phyloP scores from a whole-genome alignment of 1,140 invertebrate genomes.

The Penaeus chinensis region DNA sequence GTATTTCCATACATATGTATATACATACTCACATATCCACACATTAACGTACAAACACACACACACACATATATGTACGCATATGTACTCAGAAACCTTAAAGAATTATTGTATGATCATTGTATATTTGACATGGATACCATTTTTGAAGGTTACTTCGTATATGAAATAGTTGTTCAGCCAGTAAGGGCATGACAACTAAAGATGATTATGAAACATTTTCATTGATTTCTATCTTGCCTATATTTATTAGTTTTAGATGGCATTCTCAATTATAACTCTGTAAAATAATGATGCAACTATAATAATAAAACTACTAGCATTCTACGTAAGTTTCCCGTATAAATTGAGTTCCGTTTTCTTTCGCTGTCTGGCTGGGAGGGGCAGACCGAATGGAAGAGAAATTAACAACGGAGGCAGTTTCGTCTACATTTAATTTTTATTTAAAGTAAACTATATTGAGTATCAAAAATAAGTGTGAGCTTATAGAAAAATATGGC shows the following conservation, averaged over 20 bases:
- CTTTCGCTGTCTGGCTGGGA: slow-evolving; percentile 37
- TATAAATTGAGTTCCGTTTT: slow-evolving; percentile 19
- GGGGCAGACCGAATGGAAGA: slow-evolving; percentile 20
- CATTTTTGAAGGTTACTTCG: neutral
- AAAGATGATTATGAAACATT: neutral
- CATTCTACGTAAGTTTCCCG: too few relatives aligned
- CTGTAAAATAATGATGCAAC: too few relatives aligned
- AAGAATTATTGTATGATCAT: neutral
- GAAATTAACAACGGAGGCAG: slow-evolving; percentile 29
- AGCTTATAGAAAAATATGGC: neutral
- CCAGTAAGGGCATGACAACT: neutral
- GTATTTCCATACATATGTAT: neutral
- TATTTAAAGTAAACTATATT: neutral
- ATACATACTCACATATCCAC: neutral
- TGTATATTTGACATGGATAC: neutral
- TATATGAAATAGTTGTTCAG: neutral
- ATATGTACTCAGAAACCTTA: neutral
- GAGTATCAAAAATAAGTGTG: neutral
- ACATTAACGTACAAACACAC: neutral
- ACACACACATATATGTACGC: slow-evolving; percentile 1
- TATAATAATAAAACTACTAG: too few relatives aligned
- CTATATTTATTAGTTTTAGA: too few relatives aligned
- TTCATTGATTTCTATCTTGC: neutral
- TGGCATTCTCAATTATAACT: too few relatives aligned
- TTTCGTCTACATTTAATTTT: neutral